Evolutionary conservation across 2,888 invertebrate species (phyloP).

Genomic region (Caradrina kadenii): DNA sequence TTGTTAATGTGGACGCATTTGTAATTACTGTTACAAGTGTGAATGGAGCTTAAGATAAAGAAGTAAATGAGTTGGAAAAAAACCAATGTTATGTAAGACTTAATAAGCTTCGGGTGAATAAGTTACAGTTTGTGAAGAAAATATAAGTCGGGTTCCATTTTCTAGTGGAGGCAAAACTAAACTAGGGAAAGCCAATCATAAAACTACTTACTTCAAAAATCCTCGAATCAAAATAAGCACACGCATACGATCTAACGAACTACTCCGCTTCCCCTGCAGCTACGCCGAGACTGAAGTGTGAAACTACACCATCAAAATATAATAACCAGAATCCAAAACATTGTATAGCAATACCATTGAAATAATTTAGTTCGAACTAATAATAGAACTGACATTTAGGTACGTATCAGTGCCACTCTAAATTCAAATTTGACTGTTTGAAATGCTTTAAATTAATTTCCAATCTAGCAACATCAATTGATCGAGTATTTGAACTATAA

Average conservation of each 20-base stretch:
- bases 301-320: neutral
- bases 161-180: neutral
- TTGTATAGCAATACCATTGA: constrained; percentile 1
- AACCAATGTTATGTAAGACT: constrained; percentile 2
- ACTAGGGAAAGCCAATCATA: too few relatives aligned
- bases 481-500: constrained; percentile 14
- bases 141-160: neutral
- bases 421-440: constrained; percentile 38
- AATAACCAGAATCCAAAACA: neutral
- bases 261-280: too few relatives aligned
- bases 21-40: constrained; percentile 31
- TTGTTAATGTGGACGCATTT: constrained; percentile 40
- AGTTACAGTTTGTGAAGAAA: too few relatives aligned
- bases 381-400: constrained; percentile 33
- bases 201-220: neutral
- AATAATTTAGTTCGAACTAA: constrained; percentile 8
- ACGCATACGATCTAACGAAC: neutral
- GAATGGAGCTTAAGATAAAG: constrained; percentile 19
- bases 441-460: constrained; percentile 36
- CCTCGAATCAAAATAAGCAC: neutral
- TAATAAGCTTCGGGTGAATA: neutral
- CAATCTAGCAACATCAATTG: constrained; percentile 27
- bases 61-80: constrained; percentile 28
- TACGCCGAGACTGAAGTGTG: neutral
- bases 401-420: constrained; percentile 28